A percentile compares a stretch with the other conserved stretches of the same genome.
phyloP scores from a whole-genome alignment of 2,888 invertebrate species.

The Clusia tigrina region DNA sequence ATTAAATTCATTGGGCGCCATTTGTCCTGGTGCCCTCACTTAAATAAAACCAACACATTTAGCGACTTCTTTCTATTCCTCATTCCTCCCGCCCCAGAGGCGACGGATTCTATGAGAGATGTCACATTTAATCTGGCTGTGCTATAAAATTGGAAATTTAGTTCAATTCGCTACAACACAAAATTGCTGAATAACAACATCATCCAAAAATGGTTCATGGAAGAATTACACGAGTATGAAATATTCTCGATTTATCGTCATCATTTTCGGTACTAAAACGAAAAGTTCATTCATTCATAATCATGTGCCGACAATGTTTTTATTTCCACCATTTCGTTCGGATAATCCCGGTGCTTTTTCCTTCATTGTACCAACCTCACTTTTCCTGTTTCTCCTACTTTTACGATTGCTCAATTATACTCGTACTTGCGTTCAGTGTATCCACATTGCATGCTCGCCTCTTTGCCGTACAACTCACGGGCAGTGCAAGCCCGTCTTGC shows the following conservation, averaged over 20 bases:
- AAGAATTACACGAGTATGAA: too few relatives aligned
- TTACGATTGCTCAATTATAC: not conserved
- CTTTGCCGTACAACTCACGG: not conserved
- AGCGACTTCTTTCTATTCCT: not conserved
- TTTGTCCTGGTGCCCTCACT: not conserved
- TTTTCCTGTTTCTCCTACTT: not conserved
- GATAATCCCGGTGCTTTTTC: not conserved
- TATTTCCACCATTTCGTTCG: not conserved
- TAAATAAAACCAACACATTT: not conserved
- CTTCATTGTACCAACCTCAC: not conserved
- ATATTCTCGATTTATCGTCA: too few relatives aligned
- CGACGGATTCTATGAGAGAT: too few relatives aligned
- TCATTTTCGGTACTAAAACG: too few relatives aligned
- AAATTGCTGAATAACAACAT: too few relatives aligned
- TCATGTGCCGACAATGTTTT: constrained; percentile 3
- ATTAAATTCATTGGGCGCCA: not conserved
- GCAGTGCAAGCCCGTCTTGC: too few relatives aligned
- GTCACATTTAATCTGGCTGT: too few relatives aligned
- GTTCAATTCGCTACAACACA: too few relatives aligned
- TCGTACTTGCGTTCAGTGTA: not conserved
- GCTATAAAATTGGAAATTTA: too few relatives aligned
- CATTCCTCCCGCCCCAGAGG: too few relatives aligned
- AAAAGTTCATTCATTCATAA: not conserved
- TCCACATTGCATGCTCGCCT: not conserved
- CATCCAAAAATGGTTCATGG: too few relatives aligned